Evolutionary conservation across 2,113 vertebrate genomes (phyloP), one percentile per base, ranked within the genome.

Genomic region (Hyperopisus bebe): DNA sequence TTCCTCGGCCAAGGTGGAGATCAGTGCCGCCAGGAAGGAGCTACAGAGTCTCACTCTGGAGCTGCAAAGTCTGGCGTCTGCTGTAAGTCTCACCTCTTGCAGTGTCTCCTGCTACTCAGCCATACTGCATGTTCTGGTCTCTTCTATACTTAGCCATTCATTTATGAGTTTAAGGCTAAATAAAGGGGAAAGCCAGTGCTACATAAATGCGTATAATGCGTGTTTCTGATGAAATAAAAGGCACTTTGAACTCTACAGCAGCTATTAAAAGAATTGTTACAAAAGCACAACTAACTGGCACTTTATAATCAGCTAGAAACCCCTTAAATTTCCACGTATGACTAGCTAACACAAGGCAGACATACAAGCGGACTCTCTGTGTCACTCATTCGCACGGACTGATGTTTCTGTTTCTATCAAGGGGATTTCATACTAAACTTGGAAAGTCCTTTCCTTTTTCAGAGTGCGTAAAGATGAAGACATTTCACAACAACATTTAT

Each of bases 21-120:
- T 93, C 44, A 80, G 89, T 3, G 44, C 88, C 44, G 46, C 92
- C 91, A 92, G 89, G 88, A 94, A 94, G 90, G 94, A 94, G n/a
- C 84, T 94, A 27, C 94, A 94, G 89, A 21, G 70, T 0, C 89
- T 93, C 55, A 91, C 86, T 39, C 88, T 93, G 55, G 94, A 94
- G 91, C 90, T 94, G 31, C 94, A 94, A 89, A 89, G 92, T 10
- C 90, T 94, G 62, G 39, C 91, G 1, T 92, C 94, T 17, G 44
- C 90, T 74, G 94, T 94, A 87, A 91, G 94, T 89, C 53, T 87
- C 46, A 46, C 31, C 35, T 39, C 35, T 6, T 7, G 19, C 55
- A 58, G 35, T 6, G 21, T 58, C 21, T 58, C 24, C n/a, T 31
- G 42, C 5, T 31, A 27, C n/a, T 51, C 50, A 15, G 50, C 24